Evolutionary conservation across 2,797 vertebrate genomes (phyloP).

Genomic region (Nyctibius grandis): DNA sequence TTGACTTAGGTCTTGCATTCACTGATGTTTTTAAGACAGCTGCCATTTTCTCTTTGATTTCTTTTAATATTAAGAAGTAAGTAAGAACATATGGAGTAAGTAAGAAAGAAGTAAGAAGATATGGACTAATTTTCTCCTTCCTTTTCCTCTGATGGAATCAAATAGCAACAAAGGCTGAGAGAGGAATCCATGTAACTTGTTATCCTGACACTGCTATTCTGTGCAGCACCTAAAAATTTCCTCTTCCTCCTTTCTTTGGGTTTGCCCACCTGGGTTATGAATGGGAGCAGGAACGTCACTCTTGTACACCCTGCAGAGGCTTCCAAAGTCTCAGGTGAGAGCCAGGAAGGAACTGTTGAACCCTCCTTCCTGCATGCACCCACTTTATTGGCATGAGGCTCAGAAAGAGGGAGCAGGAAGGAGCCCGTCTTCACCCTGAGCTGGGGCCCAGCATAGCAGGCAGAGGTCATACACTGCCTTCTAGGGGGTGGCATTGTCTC

Average conservation of each 20-base stretch:
- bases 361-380: not conserved
- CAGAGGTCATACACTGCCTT: not conserved
- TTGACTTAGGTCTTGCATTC: not conserved
- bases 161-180: not conserved
- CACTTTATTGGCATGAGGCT: not conserved
- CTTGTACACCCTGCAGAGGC: not conserved
- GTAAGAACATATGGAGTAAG: not conserved
- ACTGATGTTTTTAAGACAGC: not conserved
- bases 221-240: not conserved
- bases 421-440: rapidly evolving
- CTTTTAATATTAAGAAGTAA: not conserved
- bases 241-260: not conserved
- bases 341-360: not conserved
- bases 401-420: not conserved
- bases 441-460: not conserved
- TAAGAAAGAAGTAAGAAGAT: not conserved
- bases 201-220: not conserved
- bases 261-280: not conserved
- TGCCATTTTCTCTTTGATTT: not conserved
- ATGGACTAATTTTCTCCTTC: not conserved
- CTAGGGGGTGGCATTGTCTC: not conserved
- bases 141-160: not conserved
- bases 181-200: not conserved
- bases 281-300: not conserved
- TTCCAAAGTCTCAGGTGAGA: not conserved